A percentile compares a stretch with the other conserved stretches of the same genome.
These are phyloP conservation scores for Sebastes itinus DNA, from an alignment of 2,797 vertebrate species.

Conservation along the genomic window DNA sequence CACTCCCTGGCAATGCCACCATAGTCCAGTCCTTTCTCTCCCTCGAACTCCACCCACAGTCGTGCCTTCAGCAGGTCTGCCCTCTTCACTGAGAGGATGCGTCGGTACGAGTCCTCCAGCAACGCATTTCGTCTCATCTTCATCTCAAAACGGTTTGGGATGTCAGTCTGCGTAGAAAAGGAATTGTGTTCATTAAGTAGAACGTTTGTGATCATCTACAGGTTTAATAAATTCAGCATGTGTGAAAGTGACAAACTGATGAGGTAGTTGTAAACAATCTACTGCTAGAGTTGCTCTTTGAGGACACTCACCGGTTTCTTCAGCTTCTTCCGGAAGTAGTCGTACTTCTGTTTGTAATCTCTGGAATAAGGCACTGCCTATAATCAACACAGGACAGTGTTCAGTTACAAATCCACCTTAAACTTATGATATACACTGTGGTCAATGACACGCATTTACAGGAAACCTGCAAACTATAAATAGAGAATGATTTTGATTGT, in stretches of 20 bases:
- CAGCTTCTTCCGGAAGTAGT: constrained; percentile 96
- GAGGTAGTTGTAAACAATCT: neutral
- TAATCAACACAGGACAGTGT: constrained; percentile 25
- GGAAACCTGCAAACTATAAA: neutral
- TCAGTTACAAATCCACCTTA: constrained; percentile 8
- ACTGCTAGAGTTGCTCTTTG: neutral
- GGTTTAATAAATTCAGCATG: neutral
- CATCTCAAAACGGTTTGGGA: constrained; percentile 97
- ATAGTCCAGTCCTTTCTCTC: constrained; percentile 96
- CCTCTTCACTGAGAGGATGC: constrained; percentile 91
- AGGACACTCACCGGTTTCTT: constrained; percentile 90
- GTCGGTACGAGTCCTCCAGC: constrained; percentile 95
- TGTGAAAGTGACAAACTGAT: neutral
- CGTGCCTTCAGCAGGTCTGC: constrained; percentile 93
- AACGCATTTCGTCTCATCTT: constrained; percentile 89
- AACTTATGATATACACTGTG: neutral
- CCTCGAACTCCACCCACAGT: constrained; percentile 97
- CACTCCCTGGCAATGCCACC: constrained; percentile 96
- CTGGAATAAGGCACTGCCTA: constrained; percentile 99
- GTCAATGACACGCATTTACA: neutral
- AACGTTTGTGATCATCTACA: neutral
- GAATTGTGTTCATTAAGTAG: neutral
- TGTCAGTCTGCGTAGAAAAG: constrained; percentile 83
- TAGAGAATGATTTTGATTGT: neutral
- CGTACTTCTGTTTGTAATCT: constrained; percentile 98